phyloP scores from a whole-genome alignment of 2,888 invertebrate genomes.

The Orchesellides sinensis region DNA sequence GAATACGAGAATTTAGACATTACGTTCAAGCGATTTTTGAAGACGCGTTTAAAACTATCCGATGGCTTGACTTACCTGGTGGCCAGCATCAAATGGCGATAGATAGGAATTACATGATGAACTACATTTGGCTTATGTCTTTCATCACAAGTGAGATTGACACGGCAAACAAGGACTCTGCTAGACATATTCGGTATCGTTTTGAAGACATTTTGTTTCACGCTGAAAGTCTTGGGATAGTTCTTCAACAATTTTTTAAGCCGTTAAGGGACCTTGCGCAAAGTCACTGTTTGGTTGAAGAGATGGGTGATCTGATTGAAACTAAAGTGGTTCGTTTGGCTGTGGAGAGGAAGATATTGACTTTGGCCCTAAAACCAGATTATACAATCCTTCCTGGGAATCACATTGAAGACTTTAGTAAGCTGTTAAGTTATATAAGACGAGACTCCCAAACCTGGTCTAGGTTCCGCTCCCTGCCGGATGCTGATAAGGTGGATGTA shows the following conservation, averaged over 20 bases:
- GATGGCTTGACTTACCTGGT: conserved; percentile 56
- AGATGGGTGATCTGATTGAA: conserved; percentile 26
- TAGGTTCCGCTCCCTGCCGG: conserved; percentile 18
- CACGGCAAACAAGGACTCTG: conserved; percentile 39
- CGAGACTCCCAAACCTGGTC: conserved; percentile 42
- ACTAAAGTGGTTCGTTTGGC: conserved; percentile 3
- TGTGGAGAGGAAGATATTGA: conserved; percentile 44
- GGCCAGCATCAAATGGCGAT: conserved; percentile 43
- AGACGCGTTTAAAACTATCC: conserved; percentile 5
- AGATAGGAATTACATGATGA: conserved; percentile 46
- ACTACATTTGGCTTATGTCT: conserved; percentile 51
- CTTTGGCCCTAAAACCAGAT: conserved; percentile 38
- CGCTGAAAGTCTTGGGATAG: conserved; percentile 49
- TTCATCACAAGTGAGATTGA: conserved; percentile 38
- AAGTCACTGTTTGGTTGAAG: conserved; percentile 20
- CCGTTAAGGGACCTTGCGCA: conserved; percentile 28
- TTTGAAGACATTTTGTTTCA: conserved; percentile 36
- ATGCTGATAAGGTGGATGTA: conserved; percentile 40
- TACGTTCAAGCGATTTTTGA: conserved; percentile 23
- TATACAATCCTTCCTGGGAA: conserved; percentile 44
- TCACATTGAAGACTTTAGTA: conserved; percentile 31
- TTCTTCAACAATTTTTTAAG: conserved; percentile 24
- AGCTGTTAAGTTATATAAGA: conserved; percentile 38
- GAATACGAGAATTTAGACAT: conserved; percentile 30
- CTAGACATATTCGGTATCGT: conserved; percentile 22